These are phyloP conservation scores for Hemicentrotus pulcherrimus DNA, from an alignment of 35 echinoderm and acorn worm genomes.

Conservation along the genomic window DNA sequence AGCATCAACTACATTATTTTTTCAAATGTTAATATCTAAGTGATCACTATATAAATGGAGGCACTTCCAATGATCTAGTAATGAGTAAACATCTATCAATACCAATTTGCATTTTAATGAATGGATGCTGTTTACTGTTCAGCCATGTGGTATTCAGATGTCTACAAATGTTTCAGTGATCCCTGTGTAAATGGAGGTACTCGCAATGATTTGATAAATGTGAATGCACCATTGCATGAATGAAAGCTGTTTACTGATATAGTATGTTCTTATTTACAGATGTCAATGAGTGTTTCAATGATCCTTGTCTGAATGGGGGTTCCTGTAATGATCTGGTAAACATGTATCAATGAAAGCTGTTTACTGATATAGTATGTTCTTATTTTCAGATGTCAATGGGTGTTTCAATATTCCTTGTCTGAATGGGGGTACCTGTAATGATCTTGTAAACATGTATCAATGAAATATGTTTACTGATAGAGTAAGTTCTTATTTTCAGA, in stretches of 20 bases:
- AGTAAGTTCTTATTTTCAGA: too few relatives aligned
- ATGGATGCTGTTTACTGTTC: too few relatives aligned
- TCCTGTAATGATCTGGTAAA: neutral
- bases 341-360: neutral
- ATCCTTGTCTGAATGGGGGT: constrained; percentile 2
- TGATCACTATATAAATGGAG: neutral
- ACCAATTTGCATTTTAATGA: neutral
- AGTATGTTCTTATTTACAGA: neutral
- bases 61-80: neutral
- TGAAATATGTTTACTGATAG: too few relatives aligned
- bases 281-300: constrained; percentile 1
- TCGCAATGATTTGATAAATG: too few relatives aligned
- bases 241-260: too few relatives aligned
- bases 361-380: too few relatives aligned
- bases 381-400: neutral
- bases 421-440: neutral
- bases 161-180: too few relatives aligned
- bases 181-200: too few relatives aligned
- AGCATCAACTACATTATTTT: too few relatives aligned
- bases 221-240: too few relatives aligned
- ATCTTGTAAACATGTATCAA: neutral
- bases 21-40: too few relatives aligned
- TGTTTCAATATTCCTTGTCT: constrained; percentile 12
- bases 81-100: neutral
- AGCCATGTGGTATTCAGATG: too few relatives aligned